Evolutionary conservation across 2,113 vertebrate species (phyloP).

Genomic region (Lasiurus borealis): DNA sequence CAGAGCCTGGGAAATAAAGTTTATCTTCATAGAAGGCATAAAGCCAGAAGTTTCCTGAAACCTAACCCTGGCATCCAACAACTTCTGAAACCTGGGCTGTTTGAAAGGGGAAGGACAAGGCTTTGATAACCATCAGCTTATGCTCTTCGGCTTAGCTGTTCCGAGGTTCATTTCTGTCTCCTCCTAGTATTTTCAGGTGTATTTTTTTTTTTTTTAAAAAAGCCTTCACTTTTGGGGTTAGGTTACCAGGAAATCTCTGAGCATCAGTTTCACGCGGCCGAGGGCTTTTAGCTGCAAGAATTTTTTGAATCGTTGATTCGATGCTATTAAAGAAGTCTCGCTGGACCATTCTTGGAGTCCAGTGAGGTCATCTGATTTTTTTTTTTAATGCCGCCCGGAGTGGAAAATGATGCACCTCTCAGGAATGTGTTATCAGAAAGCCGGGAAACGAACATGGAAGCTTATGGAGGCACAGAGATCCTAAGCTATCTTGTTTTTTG

Average conservation of each 20-base stretch:
- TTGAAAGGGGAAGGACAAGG: neutral
- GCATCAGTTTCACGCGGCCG: neutral
- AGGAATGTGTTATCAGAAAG: slow-evolving; percentile 41
- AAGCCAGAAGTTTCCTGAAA: slow-evolving; percentile 43
- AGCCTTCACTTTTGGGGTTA: slow-evolving; percentile 37
- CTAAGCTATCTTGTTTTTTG: neutral
- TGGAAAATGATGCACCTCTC: neutral
- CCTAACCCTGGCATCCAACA: neutral
- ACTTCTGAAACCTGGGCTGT: neutral
- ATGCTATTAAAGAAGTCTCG: neutral
- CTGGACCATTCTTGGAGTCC: neutral
- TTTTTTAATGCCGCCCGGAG: neutral
- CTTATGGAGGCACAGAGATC: neutral
- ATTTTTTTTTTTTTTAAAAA: slow-evolving; percentile 30
- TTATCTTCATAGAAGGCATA: neutral
- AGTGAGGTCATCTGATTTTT: slow-evolving; percentile 46
- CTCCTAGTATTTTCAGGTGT: slow-evolving; percentile 37
- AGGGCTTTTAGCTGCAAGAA: slow-evolving; percentile 45
- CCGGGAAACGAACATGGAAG: neutral
- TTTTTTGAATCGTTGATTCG: slow-evolving; percentile 40
- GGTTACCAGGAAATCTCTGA: slow-evolving; percentile 48
- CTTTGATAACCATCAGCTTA: slow-evolving; percentile 7
- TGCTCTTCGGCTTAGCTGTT: neutral
- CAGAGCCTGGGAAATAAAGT: slow-evolving; percentile 12
- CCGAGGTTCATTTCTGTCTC: neutral